Evolutionary conservation across 2,113 vertebrate species (phyloP), one percentile per base, ranked within the genome.

Genomic region (Gallinago paraguaiae): DNA sequence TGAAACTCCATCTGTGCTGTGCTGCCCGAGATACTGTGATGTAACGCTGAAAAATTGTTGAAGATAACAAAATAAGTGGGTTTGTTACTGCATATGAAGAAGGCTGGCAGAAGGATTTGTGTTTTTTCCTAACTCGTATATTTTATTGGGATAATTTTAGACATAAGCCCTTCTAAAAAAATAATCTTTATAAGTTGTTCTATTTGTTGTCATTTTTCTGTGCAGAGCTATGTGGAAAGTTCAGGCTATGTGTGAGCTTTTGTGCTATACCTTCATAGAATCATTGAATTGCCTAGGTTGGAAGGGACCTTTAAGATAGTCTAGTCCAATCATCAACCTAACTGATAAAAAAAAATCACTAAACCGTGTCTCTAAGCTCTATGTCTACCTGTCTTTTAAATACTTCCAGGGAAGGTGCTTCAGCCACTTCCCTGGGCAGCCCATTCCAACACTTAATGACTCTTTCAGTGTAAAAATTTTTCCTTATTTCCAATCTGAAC

Each of bases 81-180:
- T 61, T 64, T 81, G 20, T 13, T 53, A 7, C 16, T 50, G 23
- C 13, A 0, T 30, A 2, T 4, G 8, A 87, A 71, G 31, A 71
- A 68, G 35, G 5, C 33, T 31, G 24, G 19, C 25, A 35, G 10
- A 64, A 57, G 30, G 53, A 43, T 69, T 93, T 57, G 28, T 39
- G 31, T 13, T 63, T 78, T 63, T 63, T 37, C 10, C 45, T 31
- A 27, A 19, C 3, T 28, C 1, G 0, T 31, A 4, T 43, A 11
- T 22, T 54, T 50, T 3, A 7, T n/a, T 3, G 60, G n/a, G 13
- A n/a, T 53, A 25, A 80, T 14, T 60, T 76, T 14, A 45, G 45
- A 89, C 91, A 71, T 45, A n/a, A 25, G 7, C 8, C 1, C 28
- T 69, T 76, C 37, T 4, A 74, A 87, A 86, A 86, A 86, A 92